Conservation (phyloP, 2,888 invertebrate species). For the Lordiphosa andalusiaca region DNA sequence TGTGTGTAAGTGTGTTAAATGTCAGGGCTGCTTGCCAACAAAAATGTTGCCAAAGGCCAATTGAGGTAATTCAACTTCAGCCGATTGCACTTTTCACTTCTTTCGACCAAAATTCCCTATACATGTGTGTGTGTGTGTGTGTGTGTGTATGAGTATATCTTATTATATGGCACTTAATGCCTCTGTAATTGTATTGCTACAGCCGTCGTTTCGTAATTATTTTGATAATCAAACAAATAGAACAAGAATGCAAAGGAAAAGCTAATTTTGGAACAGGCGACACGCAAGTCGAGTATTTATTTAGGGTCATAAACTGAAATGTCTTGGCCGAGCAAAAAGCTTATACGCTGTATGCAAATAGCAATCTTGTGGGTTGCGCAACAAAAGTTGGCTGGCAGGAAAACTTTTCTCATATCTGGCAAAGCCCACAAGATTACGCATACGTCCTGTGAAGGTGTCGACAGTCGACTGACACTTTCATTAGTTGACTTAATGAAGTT, state of each 20-base stretch:
- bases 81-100: constrained; percentile 10
- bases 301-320: constrained; percentile 44
- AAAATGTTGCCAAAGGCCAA: constrained; percentile 32
- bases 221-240: constrained; percentile 53
- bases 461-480: constrained; percentile 40
- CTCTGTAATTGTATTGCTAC: constrained; percentile 45
- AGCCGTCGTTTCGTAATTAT: constrained; percentile 57
- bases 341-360: constrained; percentile 37
- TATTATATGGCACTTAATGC: constrained; percentile 28
- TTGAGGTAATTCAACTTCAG: constrained; percentile 46
- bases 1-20: constrained; percentile 33
- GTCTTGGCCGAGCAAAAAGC: constrained; percentile 33
- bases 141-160: constrained; percentile 14
- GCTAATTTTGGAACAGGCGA: constrained; percentile 29
- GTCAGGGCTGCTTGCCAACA: constrained; percentile 59
- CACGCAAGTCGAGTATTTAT: constrained; percentile 50
- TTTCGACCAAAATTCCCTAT: no score
- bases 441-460: constrained; percentile 50
- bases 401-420: constrained; percentile 36
- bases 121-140: no score
- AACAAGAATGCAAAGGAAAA: constrained; percentile 23
- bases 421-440: constrained; percentile 38
- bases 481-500: constrained; percentile 44
- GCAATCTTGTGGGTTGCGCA: constrained; percentile 36
- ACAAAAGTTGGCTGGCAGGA: constrained; percentile 33